phyloP scores from a whole-genome alignment of 2,113 vertebrate species.

The Sciurus niger region DNA sequence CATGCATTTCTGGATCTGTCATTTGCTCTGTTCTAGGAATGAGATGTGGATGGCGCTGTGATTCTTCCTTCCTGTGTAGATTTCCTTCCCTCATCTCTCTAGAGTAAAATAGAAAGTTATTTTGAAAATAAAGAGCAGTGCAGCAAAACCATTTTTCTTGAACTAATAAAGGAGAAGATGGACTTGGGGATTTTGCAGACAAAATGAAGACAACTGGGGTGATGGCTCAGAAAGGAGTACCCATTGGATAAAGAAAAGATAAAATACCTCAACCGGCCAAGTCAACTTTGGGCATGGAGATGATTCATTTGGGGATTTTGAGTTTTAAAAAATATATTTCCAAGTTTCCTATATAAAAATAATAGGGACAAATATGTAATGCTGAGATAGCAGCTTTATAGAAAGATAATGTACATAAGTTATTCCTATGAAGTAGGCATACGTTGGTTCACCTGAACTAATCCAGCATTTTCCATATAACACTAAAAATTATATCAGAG shows the following conservation, averaged over 20 bases:
- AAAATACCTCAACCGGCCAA: background rate
- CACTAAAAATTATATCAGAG: background rate
- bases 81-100: background rate
- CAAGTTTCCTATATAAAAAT: background rate
- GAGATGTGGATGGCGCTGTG: background rate
- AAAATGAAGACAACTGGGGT: background rate
- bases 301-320: background rate
- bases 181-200: background rate
- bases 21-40: background rate
- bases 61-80: conserved; percentile 34
- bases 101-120: background rate
- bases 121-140: background rate
- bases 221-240: rapidly evolving
- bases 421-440: conserved; percentile 18
- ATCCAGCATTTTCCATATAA: background rate
- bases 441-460: background rate
- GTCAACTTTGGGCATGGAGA: background rate
- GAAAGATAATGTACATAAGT: background rate
- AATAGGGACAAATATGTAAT: background rate
- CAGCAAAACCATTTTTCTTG: background rate
- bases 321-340: background rate
- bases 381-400: background rate
- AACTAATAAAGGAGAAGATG: background rate
- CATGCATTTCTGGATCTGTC: background rate
- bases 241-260: background rate